Base-by-base conservation (phyloP, 2,113 vertebrate genomes). In the Lasiurus cinereus region DNA sequence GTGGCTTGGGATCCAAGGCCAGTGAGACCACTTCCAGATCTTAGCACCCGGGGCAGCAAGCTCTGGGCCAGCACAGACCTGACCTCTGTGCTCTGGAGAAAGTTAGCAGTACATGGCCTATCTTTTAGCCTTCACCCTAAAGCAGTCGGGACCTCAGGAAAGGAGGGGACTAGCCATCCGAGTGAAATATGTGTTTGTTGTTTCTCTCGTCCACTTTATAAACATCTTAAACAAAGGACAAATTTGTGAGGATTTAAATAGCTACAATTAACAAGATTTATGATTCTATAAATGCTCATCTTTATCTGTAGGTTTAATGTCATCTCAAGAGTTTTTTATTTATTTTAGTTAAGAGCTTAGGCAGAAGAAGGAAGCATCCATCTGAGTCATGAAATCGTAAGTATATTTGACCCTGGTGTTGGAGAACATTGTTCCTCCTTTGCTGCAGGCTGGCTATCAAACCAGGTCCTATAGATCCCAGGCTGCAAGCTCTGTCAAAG, bases 11-110 rank as follows among this genome's bases (percentile, higher is more conserved):
- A 36, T 3, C 31, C 33, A 24, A 39, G 11, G 36, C n/a, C 64
- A 8, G 13, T 0, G 48, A 33, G 43, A n/a, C 1, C 4, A 12
- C 0, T 2, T 31, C 76, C 10, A n/a, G 10, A 13, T 31, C 33
- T 46, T 3, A 24, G 29, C 6, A 67, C 56, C 50, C 1, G 33
- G 10, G 59, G 18, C 13, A 13, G 2, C 29, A 22, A 8, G 15
- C 27, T 59, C n/a, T 5, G 50, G 56, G 18, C 78, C 66, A 6
- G 39, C 74, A 46, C 22, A 39, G 59, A 16, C 21, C 46, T 3
- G 0, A 3, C 10, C 70, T 36, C 33, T 12, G 8, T 24, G 69
- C 6, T 6, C 48, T 59, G 7, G 3, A 46, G 78, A 70, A n/a
- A 29, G 13, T 6, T 3, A 2, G 46, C 19, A 33, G 21, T 21